Evolutionary conservation across 2,113 vertebrate species (phyloP).

Genomic region (Chrysemys picta): DNA sequence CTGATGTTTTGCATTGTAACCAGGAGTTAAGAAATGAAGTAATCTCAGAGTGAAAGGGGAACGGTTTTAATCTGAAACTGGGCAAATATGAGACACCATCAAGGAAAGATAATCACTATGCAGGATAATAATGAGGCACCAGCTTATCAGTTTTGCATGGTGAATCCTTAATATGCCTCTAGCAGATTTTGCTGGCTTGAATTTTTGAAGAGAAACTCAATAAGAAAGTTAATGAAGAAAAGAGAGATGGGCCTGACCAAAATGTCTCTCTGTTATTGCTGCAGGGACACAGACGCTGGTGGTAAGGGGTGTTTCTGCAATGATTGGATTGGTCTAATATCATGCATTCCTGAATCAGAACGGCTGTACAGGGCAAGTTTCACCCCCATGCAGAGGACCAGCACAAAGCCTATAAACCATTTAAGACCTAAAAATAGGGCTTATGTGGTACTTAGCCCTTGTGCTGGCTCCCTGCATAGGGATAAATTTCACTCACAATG

Average conservation of each 20-base stretch:
- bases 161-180: conserved; percentile 71
- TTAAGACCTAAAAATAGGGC: neutral
- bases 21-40: conserved; percentile 76
- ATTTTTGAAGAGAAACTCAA: conserved; percentile 46
- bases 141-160: conserved; percentile 69
- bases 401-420: neutral
- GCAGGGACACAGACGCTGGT: neutral
- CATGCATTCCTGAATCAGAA: neutral
- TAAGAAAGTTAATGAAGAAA: conserved; percentile 53
- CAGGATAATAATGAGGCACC: conserved; percentile 71
- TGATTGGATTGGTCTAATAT: neutral
- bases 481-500: neutral
- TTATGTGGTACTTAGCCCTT: neutral
- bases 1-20: conserved; percentile 74
- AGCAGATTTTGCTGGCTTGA: neutral
- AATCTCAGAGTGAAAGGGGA: conserved; percentile 72
- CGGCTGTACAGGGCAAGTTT: neutral
- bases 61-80: conserved; percentile 74
- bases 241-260: neutral
- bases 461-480: neutral
- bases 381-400: neutral
- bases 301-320: neutral
- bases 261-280: neutral
- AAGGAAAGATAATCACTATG: conserved; percentile 76
- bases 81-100: conserved; percentile 76